Conservation (phyloP, 2,113 vertebrate species). For the Chaetops frenatus region DNA sequence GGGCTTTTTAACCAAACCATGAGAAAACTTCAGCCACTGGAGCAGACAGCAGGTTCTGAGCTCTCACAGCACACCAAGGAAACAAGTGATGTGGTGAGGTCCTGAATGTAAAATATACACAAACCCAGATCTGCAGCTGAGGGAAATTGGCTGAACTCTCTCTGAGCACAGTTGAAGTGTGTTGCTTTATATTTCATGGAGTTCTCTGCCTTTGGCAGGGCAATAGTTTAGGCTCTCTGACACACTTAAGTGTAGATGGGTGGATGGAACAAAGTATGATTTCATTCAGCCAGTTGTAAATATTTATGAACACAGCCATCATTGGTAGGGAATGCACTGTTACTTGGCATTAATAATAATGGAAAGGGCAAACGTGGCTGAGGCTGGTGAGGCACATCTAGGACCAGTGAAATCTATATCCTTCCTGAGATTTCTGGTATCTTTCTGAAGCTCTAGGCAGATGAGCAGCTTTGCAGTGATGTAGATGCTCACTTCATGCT, state of each 20-base stretch:
- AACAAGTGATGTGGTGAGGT: neutral
- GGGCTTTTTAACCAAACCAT: neutral
- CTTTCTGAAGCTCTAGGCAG: neutral
- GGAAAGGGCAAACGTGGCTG: neutral
- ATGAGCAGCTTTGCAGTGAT: neutral
- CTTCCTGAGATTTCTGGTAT: neutral
- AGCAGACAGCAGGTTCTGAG: neutral
- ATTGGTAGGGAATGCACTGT: neutral
- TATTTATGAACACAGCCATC: conserved; percentile 61
- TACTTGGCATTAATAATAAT: neutral
- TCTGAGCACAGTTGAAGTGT: neutral
- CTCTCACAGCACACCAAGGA: neutral
- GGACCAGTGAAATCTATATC: neutral
- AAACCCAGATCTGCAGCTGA: neutral
- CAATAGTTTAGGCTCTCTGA: neutral
- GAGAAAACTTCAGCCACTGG: neutral
- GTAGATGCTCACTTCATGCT: neutral
- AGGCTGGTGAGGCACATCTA: neutral
- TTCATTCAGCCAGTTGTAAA: conserved; percentile 67
- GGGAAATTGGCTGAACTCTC: neutral
- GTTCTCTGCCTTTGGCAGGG: conserved; percentile 5
- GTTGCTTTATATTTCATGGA: neutral
- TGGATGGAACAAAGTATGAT: conserved; percentile 47
- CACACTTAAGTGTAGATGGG: conserved; percentile 5
- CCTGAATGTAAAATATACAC: neutral